Evolutionary conservation across 1,140 invertebrate genomes (phyloP), one percentile per base, ranked within the genome.

Genomic region (Whitmania pigra): DNA sequence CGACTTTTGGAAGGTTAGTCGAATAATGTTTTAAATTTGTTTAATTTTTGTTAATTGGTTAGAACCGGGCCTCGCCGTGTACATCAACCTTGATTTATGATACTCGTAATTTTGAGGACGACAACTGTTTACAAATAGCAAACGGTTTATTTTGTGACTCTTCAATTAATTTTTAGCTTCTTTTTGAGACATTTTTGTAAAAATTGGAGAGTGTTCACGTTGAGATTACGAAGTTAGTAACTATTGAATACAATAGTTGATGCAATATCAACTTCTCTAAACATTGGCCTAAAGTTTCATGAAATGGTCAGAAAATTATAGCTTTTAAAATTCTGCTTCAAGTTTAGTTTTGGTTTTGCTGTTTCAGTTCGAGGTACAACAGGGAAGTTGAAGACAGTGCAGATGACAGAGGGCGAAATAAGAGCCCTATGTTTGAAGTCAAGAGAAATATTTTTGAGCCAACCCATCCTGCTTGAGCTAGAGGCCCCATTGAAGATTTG

Each of bases 401-500:
- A 86, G 73, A 84, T 85, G 84, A 81, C 84, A 68, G 85, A 85
- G 72, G 75, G 78, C 29, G 84, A 85, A 77, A 83, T 85, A 13
- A 77, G 83, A 29, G 80, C 83, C 27, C 76, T 87, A 15, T 87
- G 86, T 76, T 75, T 85, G 40, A 86, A 86, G 78, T 87, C 85
- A 69, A 86, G 97, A 79, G 97, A 99, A 87, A 99, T 99, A 80
- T 99, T 99, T 84, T 86, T 99, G 74, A 94, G 94, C 80, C 97
- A 99, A 83, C 96, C 97, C 5, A 99, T 99, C 81, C 83, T 99
- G 75, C 84, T 99, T 77, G 97, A 99, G 84, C 84, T 99, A 75
- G 96, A 99, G 85, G 96, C 97, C 73, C 97, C 97, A 67, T 85
- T 99, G 36, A 99, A 99, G 86, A 99, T 99, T 82, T 99, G 96